A percentile compares a stretch with the other conserved stretches of the same genome.
These are phyloP conservation scores for Artibeus jamaicensis DNA, from an alignment of 2,797 vertebrate species.

Conservation along the genomic window DNA sequence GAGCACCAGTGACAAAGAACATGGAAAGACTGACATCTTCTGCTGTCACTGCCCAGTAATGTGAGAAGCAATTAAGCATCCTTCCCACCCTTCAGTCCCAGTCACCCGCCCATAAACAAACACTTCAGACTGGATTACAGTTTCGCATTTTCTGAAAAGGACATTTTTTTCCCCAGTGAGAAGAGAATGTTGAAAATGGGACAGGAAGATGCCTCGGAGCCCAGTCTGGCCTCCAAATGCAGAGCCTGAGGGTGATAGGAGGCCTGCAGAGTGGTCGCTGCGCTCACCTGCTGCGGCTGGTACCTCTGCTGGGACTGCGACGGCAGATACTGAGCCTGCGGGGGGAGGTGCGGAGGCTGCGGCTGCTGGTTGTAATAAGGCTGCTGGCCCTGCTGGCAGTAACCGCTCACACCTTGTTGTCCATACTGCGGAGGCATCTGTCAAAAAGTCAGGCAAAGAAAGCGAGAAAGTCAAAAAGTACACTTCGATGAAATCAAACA, in stretches of 20 bases:
- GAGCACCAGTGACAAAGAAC: conserved; percentile 55
- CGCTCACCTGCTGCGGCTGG: conserved; percentile 91
- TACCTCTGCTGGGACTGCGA: conserved; percentile 88
- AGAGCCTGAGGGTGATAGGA: neutral
- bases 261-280: fast-evolving
- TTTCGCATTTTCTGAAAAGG: neutral
- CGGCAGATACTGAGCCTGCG: conserved; percentile 90
- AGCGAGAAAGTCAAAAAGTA: conserved; percentile 53
- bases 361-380: conserved; percentile 95
- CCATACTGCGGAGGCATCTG: conserved; percentile 93
- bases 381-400: conserved; percentile 92
- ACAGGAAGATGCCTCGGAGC: neutral
- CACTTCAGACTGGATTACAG: neutral
- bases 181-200: neutral
- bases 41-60: conserved; percentile 54
- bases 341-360: conserved; percentile 88
- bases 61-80: conserved; percentile 40
- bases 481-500: neutral
- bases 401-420: conserved; percentile 90
- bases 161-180: neutral
- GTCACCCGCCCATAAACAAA: neutral
- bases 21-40: conserved; percentile 62
- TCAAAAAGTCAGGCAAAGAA: conserved; percentile 79
- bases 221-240: fast-evolving
- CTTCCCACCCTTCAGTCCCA: conserved; percentile 7